Base-by-base conservation (phyloP, 2,888 invertebrate genomes). In the Acrobeloides nanus region DNA sequence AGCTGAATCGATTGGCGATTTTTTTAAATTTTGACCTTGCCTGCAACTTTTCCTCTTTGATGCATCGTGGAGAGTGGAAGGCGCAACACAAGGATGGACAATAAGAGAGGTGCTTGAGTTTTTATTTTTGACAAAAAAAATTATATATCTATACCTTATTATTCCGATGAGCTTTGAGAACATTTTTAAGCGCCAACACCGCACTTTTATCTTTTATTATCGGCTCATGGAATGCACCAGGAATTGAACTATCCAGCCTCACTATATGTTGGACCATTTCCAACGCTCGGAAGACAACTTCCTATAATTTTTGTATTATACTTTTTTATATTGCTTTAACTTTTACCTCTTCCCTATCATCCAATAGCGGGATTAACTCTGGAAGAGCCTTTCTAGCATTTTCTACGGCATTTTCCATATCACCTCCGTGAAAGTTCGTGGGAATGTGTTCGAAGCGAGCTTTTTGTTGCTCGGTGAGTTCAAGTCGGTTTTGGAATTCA, bases 211-310 rank as follows among this genome's bases (percentile, higher is more conserved):
- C 48, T 10, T 21, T 37, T 38, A 61, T 54, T 15, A 57, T 26
- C 12, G 57, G 61, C 23, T 31, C 51, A 23, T 55, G 33, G n/a
- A 23, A 47, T n/a, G n/a, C n/a, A n/a, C n/a, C n/a, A 12, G 53
- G 50, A 17, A 43, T 38, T 31, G 41, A 48, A 10, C 42, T 34
- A 35, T 68, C 68, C 53, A 57, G 53, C 47, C 61, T 64, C 5
- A 66, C 66, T 18, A 65, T 66, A 21, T 59, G 55, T 41, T 58
- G 59, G 50, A 69, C 56, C 7, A 69, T 57, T 25, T 51, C 55
- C 38, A 67, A 51, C 2, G 66, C 65, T 29, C 59, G 59, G 32
- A 52, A 48, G 1, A 58, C 64, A 4, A 66, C 66, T 21, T 59
- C 62, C 60, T 63, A 25, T 33, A 48, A 8, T 17, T 32, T 3